A percentile compares a stretch with the other conserved stretches of the same genome.
Evolutionary conservation across 2,888 invertebrate genomes (phyloP).

Genomic region (Corythucha ciliata): DNA sequence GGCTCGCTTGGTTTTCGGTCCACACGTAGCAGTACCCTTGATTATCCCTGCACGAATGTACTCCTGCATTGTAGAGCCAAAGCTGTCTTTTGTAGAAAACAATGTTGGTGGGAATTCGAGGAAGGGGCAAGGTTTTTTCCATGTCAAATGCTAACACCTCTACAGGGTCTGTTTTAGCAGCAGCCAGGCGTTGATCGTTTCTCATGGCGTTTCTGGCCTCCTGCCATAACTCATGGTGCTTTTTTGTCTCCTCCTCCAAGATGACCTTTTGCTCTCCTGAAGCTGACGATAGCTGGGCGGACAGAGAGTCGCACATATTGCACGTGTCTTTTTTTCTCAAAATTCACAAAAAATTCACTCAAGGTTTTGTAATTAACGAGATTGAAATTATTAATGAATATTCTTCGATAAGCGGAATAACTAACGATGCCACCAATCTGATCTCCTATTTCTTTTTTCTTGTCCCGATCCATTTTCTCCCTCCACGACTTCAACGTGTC

Average conservation of each 20-base stretch:
- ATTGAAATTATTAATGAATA: slow-evolving; percentile 19
- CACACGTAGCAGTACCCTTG: slow-evolving; percentile 35
- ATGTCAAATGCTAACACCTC: too few species aligned
- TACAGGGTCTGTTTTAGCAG: too few species aligned
- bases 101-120: slow-evolving; percentile 33
- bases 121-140: slow-evolving; percentile 34
- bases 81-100: slow-evolving; percentile 36
- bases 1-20: slow-evolving; percentile 35
- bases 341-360: too few species aligned
- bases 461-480: background rate
- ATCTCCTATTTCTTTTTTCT: background rate
- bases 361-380: too few species aligned
- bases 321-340: background rate
- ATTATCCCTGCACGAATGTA: slow-evolving; percentile 29
- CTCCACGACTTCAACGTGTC: background rate
- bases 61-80: slow-evolving; percentile 34
- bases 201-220: too few species aligned
- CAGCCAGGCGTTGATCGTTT: too few species aligned
- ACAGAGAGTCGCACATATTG: background rate
- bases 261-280: background rate
- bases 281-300: slow-evolving; percentile 20
- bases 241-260: too few species aligned
- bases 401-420: slow-evolving; percentile 13
- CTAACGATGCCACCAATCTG: too few species aligned
- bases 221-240: too few species aligned